These are phyloP conservation scores for Salvelinus sp. DNA, from an alignment of 2,113 vertebrate genomes.

Conservation along the genomic window DNA sequence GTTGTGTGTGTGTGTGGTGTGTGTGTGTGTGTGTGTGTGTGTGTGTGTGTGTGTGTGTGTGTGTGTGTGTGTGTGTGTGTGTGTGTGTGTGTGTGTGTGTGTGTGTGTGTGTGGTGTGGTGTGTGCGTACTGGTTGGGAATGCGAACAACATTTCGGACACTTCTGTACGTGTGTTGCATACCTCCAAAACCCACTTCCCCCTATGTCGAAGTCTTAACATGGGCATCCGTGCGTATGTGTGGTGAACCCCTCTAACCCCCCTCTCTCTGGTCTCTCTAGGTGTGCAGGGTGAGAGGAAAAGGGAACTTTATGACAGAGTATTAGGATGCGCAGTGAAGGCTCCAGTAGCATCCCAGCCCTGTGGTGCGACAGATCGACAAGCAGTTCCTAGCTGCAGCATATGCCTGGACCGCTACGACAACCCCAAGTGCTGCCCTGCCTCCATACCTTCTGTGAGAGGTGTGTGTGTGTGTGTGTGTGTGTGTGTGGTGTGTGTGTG, in stretches of 20 bases:
- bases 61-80: too few relatives aligned
- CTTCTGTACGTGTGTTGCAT: too few relatives aligned
- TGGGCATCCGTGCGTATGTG: background rate
- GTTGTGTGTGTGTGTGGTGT: too few relatives aligned
- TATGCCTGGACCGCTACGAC: constrained; percentile 98
- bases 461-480: constrained; percentile 2
- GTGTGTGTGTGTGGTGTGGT: too few relatives aligned
- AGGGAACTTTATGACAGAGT: constrained; percentile 81
- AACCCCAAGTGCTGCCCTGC: constrained; percentile 96
- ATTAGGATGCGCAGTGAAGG: constrained; percentile 98
- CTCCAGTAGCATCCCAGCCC: constrained; percentile 90
- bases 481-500: too few relatives aligned
- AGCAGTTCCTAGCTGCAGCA: constrained; percentile 99
- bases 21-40: too few relatives aligned
- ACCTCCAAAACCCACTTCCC: too few relatives aligned
- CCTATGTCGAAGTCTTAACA: too few relatives aligned
- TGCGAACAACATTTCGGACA: too few relatives aligned
- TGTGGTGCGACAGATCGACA: constrained; percentile 97
- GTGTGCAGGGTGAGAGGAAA: constrained; percentile 82
- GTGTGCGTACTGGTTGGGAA: too few relatives aligned
- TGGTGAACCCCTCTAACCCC: background rate
- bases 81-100: too few relatives aligned
- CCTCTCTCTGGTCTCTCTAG: constrained; percentile 55
- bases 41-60: too few relatives aligned
- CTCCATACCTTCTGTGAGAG: constrained; percentile 94